A percentile compares a stretch with the other conserved stretches of the same genome.
Evolutionary conservation across 2,113 vertebrate species (phyloP).

Genomic region (Trichomycterus rosablanca): DNA sequence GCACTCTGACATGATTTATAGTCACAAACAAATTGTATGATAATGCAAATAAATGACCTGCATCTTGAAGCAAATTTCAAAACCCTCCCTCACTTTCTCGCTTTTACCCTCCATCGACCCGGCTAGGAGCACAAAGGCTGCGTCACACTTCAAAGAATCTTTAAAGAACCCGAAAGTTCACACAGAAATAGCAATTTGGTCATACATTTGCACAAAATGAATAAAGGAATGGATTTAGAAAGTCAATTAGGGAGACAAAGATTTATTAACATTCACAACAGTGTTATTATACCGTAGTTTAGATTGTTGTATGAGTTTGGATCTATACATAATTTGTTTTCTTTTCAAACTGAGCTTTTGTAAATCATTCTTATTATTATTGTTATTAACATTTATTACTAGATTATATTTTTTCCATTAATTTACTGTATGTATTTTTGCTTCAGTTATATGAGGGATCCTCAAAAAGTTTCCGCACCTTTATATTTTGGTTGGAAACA

Average conservation of each 20-base stretch:
- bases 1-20: constrained; percentile 25
- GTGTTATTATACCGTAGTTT: no score
- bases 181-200: neutral
- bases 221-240: constrained; percentile 37
- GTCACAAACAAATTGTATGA: constrained; percentile 11
- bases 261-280: neutral
- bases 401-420: no score
- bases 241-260: constrained; percentile 58
- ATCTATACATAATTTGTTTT: no score
- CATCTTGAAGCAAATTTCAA: constrained; percentile 21
- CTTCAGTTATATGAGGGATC: no score
- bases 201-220: constrained; percentile 27
- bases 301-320: no score
- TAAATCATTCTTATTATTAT: no score
- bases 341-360: no score
- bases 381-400: no score
- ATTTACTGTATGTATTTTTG: no score
- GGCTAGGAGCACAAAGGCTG: neutral
- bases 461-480: no score
- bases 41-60: constrained; percentile 39
- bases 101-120: no score
- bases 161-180: constrained; percentile 10
- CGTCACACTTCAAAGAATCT: constrained; percentile 16
- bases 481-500: no score
- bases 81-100: neutral